These are phyloP conservation scores for Dissostichus mawsoni DNA, from an alignment of 2,113 vertebrate species.

Conservation along the genomic window DNA sequence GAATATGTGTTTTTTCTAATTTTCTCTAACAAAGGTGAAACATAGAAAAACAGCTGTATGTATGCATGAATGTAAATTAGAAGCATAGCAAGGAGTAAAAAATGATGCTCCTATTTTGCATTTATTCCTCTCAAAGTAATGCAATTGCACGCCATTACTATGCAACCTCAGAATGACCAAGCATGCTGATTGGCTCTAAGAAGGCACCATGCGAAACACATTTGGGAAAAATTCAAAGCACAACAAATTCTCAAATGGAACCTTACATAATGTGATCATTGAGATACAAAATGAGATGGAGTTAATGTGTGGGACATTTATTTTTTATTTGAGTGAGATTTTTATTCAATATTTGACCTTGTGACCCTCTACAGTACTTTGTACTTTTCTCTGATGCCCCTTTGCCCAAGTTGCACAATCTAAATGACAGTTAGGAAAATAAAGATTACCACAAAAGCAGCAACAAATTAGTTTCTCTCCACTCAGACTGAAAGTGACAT, in stretches of 20 bases:
- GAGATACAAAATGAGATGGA: neutral
- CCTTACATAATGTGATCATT: neutral
- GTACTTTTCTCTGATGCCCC: neutral
- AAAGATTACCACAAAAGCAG: neutral
- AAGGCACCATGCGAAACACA: neutral
- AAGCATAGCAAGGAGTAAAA: neutral
- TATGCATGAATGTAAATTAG: neutral
- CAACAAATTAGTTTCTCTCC: constrained; percentile 24
- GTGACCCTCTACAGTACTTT: neutral
- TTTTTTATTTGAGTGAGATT: neutral
- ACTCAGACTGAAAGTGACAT: constrained; percentile 15
- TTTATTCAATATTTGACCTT: neutral
- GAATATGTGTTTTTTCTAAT: neutral
- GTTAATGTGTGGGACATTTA: no score
- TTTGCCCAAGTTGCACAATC: neutral
- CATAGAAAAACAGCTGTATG: neutral
- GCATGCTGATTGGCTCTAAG: neutral
- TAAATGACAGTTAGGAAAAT: neutral
- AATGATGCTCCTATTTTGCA: neutral
- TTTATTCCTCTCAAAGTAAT: neutral
- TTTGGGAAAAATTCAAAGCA: neutral
- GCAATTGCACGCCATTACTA: neutral
- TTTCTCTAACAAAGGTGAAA: neutral
- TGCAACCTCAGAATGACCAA: neutral
- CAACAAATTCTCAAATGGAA: no score